A percentile compares a stretch with the other conserved stretches of the same genome.
Evolutionary conservation across 2,113 vertebrate species (phyloP).

Genomic region (Dolichallabes microphthalmus): DNA sequence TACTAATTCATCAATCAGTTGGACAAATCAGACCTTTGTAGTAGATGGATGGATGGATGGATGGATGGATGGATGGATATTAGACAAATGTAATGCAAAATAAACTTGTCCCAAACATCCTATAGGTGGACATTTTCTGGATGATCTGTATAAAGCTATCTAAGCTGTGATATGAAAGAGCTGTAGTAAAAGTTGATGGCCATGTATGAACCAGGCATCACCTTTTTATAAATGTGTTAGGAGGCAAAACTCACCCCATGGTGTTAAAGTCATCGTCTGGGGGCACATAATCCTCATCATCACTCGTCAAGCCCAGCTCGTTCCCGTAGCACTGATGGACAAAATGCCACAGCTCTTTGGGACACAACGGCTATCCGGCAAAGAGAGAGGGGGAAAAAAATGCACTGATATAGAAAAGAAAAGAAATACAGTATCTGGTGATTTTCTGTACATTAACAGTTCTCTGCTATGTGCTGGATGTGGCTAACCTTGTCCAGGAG

Average conservation of each 20-base stretch:
- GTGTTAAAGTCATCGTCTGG: constrained; percentile 98
- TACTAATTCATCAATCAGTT: not conserved
- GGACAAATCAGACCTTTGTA: not conserved
- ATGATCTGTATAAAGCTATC: not conserved
- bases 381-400: not conserved
- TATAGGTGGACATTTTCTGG: not conserved
- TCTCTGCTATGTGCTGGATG: not conserved
- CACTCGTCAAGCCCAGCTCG: constrained; percentile 93
- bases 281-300: constrained; percentile 96
- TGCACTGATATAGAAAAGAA: not conserved
- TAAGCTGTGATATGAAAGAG: not conserved
- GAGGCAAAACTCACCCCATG: constrained; percentile 85
- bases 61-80: no score
- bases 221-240: not conserved
- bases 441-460: not conserved
- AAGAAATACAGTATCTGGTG: not conserved
- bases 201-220: not conserved
- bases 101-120: not conserved
- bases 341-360: constrained; percentile 99
- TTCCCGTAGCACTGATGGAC: constrained; percentile 98
- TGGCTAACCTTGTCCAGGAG: constrained; percentile 89
- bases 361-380: constrained; percentile 84
- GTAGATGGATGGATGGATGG: not conserved
- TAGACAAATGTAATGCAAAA: not conserved
- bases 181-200: not conserved